A percentile compares a stretch with the other conserved stretches of the same genome.
Conservation (phyloP, 2,888 invertebrate species). For the Schizotus pectinicornis region DNA sequence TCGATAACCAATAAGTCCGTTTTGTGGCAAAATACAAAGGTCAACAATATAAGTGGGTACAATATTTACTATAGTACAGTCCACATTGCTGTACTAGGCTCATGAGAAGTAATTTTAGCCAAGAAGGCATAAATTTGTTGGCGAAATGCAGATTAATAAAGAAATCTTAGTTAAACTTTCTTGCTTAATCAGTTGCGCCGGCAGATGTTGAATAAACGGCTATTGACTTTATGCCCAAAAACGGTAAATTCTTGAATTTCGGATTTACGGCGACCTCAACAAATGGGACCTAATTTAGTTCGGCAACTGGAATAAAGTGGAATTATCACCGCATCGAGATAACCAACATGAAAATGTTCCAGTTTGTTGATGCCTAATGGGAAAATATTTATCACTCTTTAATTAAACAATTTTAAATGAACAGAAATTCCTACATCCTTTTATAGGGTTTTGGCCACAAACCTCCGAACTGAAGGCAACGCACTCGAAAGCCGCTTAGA, state of each 20-base stretch:
- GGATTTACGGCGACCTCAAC: neutral
- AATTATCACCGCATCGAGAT: neutral
- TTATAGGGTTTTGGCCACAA: constrained; percentile 41
- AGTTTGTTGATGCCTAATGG: constrained; percentile 30
- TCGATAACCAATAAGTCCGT: too few relatives aligned
- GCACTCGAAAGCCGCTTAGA: constrained; percentile 19
- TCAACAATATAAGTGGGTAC: too few relatives aligned
- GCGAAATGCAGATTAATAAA: too few relatives aligned
- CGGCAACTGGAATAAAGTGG: neutral
- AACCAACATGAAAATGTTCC: neutral
- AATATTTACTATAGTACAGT: too few relatives aligned
- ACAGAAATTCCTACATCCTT: constrained; percentile 45
- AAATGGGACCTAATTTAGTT: constrained; percentile 3
- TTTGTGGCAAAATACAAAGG: too few relatives aligned
- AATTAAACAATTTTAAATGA: constrained; percentile 47
- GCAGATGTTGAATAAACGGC: too few relatives aligned
- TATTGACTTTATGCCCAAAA: too few relatives aligned
- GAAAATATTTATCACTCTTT: constrained; percentile 43
- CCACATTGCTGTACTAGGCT: too few relatives aligned
- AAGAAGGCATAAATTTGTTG: too few relatives aligned
- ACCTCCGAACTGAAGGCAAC: constrained; percentile 27
- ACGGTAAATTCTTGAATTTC: neutral
- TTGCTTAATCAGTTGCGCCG: too few relatives aligned
- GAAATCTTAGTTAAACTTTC: too few relatives aligned
- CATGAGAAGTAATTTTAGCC: too few relatives aligned